Evolutionary conservation across 2,888 invertebrate genomes (phyloP), one percentile per base, ranked within the genome.

Genomic region (Pimpla rufipes): DNA sequence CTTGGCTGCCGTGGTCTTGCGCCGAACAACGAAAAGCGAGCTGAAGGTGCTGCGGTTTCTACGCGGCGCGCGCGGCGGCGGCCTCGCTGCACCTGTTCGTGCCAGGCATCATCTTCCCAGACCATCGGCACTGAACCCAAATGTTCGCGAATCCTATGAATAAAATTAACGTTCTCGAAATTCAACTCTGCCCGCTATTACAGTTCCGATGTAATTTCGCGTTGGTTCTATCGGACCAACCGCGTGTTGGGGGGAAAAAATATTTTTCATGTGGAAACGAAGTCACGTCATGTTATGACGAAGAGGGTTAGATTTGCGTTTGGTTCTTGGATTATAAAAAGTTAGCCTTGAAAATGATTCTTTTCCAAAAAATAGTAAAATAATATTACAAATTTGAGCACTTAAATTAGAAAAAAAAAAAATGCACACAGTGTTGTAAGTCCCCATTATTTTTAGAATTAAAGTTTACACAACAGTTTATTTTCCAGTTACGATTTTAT

Each of bases 1-100:
- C n/a, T 47, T 10, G 29, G 64, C 55, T 50, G 64, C 21, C 47
- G 67, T 74, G 83, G 86, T 87, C 85, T 82, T 68, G 35, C 42
- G 45, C 84, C 29, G 47, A 84, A 74, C 77, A 57, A 74, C 68
- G 70, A 57, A 73, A 76, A 62, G 23, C 67, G 40, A 68, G 62
- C 70, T 78, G 75, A 74, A 62, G 45, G 52, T 52, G 68, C 5
- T 55, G 68, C 47, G 59, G 75, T 77, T 57, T 29, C 29, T 29
- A 5, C 62, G 52, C 57, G n/a, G n/a, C n/a, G n/a, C n/a, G n/a
- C n/a, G n/a, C 76, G 42, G 68, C 79, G 42, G 35, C 16, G 68
- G 67, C 68, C 78, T 76, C 66, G 57, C 18, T 76, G 77, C 71
- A 71, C 71, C 81, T 57, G 70, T 62, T 75, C 70, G 47, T 79